Evolutionary conservation across 2,113 vertebrate genomes (phyloP).

Genomic region (Chionodraco myersi): DNA sequence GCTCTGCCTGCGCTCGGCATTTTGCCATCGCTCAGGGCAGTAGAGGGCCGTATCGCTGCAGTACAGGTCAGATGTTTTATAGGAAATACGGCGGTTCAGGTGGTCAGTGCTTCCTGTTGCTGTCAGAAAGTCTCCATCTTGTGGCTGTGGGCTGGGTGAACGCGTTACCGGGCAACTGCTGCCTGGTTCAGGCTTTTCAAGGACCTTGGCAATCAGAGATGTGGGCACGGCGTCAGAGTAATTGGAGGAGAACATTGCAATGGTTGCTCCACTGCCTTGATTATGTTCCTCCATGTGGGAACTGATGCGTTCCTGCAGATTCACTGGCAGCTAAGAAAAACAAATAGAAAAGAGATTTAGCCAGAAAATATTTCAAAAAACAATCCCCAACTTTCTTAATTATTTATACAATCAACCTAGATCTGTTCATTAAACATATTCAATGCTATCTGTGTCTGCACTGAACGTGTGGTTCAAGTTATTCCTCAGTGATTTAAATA

Average conservation of each 20-base stretch:
- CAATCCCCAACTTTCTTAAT: constrained; percentile 1
- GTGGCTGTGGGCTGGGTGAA: constrained; percentile 84
- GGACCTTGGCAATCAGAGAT: constrained; percentile 89
- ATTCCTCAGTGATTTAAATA: constrained; percentile 28
- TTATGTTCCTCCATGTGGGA: constrained; percentile 90
- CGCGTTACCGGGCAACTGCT: constrained; percentile 85
- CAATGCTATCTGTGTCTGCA: constrained; percentile 1
- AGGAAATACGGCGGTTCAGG: constrained; percentile 81
- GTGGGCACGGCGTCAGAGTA: constrained; percentile 90
- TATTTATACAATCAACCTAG: constrained; percentile 17
- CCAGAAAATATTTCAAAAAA: constrained; percentile 9
- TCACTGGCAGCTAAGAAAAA: constrained; percentile 87
- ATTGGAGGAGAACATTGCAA: constrained; percentile 86
- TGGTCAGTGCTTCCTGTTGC: constrained; percentile 85
- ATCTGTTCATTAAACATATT: constrained; percentile 14
- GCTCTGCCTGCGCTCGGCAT: constrained; percentile 86
- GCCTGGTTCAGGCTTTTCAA: constrained; percentile 91
- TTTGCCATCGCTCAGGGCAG: constrained; percentile 90
- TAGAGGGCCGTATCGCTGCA: constrained; percentile 95
- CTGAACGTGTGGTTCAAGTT: constrained; percentile 1
- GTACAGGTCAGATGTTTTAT: constrained; percentile 90
- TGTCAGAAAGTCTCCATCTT: constrained; percentile 69
- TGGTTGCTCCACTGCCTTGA: constrained; percentile 83
- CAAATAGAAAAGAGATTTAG: constrained; percentile 17
- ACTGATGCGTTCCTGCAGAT: constrained; percentile 93